Evolutionary conservation across 2,113 vertebrate genomes (phyloP).

Genomic region (Xiphophorus maculatus): DNA sequence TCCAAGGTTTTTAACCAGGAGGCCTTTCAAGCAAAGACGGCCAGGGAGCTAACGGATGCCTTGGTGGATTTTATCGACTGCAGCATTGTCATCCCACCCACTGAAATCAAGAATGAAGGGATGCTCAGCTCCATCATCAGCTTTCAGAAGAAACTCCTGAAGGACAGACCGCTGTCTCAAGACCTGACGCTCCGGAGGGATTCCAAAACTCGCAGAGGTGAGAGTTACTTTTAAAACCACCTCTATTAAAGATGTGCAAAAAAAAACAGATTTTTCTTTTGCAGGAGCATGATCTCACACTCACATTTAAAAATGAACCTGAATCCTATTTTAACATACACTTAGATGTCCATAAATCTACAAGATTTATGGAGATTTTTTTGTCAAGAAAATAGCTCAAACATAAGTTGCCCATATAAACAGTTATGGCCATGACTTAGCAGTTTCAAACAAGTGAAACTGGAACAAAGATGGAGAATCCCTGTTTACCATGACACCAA

Average conservation of each 20-base stretch:
- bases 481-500: neutral
- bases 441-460: neutral
- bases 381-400: too few relatives aligned
- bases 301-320: too few relatives aligned
- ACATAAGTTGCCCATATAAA: too few relatives aligned
- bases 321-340: too few relatives aligned
- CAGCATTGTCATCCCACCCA: slow-evolving; percentile 91
- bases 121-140: slow-evolving; percentile 83
- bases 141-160: slow-evolving; percentile 88
- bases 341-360: too few relatives aligned
- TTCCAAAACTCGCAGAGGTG: slow-evolving; percentile 64
- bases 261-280: neutral
- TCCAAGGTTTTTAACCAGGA: slow-evolving; percentile 87
- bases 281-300: too few relatives aligned
- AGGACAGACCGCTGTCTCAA: slow-evolving; percentile 74
- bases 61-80: slow-evolving; percentile 88
- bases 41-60: slow-evolving; percentile 75
- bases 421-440: too few relatives aligned
- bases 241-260: neutral
- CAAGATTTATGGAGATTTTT: too few relatives aligned
- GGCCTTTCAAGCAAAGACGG: slow-evolving; percentile 79
- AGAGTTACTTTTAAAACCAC: neutral
- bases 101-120: slow-evolving; percentile 79
- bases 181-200: slow-evolving; percentile 40
- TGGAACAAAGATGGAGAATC: neutral